These are phyloP conservation scores for Phoeniculus purpureus DNA, from an alignment of 2,797 vertebrate species.

Conservation along the genomic window DNA sequence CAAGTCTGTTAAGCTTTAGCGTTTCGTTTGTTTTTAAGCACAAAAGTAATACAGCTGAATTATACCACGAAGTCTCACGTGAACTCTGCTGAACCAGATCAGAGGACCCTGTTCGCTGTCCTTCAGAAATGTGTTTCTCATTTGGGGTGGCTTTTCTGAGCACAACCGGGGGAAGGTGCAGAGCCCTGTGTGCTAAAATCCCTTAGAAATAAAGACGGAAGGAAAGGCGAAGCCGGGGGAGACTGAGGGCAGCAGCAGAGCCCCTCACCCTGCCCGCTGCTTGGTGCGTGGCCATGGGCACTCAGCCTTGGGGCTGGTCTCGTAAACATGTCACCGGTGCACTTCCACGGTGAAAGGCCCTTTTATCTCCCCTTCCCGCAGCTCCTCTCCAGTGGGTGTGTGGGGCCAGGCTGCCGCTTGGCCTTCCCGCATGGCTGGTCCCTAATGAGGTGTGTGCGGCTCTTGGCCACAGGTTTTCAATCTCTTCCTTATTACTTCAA, in stretches of 20 bases:
- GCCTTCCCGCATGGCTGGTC: conserved; percentile 68
- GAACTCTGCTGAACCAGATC: neutral
- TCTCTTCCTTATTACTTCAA: conserved; percentile 70
- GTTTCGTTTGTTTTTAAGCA: neutral
- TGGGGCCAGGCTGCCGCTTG: conserved; percentile 41
- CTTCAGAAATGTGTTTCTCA: conserved; percentile 23
- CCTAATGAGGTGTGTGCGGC: conserved; percentile 74
- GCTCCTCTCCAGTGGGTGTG: conserved; percentile 52
- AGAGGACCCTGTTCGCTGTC: neutral
- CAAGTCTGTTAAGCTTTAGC: conserved; percentile 41
- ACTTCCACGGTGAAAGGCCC: conserved; percentile 78
- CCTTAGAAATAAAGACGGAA: neutral
- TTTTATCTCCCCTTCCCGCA: conserved; percentile 75
- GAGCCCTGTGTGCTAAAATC: neutral
- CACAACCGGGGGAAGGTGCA: neutral
- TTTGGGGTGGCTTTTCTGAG: neutral
- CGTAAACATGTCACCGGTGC: conserved; percentile 77
- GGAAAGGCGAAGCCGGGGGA: neutral
- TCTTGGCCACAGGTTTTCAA: conserved; percentile 62
- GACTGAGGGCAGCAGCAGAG: neutral
- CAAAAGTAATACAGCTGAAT: neutral
- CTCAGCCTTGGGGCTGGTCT: conserved; percentile 61
- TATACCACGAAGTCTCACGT: neutral
- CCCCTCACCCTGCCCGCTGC: neutral
- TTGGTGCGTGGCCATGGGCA: neutral